Percentiles rank a stretch among this genome's conserved stretches.
Conservation (phyloP, 2,797 vertebrate species). For the Anguilla marmorata region DNA sequence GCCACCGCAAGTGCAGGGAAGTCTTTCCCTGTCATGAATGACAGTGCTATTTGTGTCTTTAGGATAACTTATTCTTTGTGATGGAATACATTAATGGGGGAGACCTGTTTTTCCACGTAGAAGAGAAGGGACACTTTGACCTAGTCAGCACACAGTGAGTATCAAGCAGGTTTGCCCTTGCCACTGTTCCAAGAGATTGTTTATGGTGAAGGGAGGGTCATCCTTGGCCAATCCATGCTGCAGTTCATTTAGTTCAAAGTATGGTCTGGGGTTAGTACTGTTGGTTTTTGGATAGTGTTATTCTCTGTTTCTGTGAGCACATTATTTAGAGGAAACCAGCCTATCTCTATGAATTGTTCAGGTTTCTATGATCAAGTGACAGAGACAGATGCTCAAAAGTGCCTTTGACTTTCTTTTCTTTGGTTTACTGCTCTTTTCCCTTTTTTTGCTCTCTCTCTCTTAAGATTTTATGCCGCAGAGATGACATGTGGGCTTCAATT, state of each 20-base stretch:
- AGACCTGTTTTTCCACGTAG: not conserved
- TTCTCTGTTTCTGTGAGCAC: not conserved
- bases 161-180: not conserved
- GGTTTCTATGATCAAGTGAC: not conserved
- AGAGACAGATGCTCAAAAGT: not conserved
- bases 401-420: not conserved
- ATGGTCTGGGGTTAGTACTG: not conserved
- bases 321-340: not conserved
- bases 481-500: not conserved
- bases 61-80: not conserved
- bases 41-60: too few species aligned
- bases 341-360: not conserved
- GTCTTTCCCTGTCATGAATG: too few species aligned
- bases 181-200: not conserved
- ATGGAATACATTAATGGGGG: conserved; percentile 5
- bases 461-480: conserved; percentile 16
- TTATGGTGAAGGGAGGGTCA: not conserved
- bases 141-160: not conserved
- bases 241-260: not conserved
- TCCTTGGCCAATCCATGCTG: not conserved
- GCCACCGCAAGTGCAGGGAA: not conserved
- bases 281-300: not conserved
- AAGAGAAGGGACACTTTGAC: not conserved
- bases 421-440: not conserved
- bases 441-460: not conserved